Evolutionary conservation across 2,797 vertebrate species (phyloP), one percentile per base, ranked within the genome.

Genomic region (Sebastes itinus): DNA sequence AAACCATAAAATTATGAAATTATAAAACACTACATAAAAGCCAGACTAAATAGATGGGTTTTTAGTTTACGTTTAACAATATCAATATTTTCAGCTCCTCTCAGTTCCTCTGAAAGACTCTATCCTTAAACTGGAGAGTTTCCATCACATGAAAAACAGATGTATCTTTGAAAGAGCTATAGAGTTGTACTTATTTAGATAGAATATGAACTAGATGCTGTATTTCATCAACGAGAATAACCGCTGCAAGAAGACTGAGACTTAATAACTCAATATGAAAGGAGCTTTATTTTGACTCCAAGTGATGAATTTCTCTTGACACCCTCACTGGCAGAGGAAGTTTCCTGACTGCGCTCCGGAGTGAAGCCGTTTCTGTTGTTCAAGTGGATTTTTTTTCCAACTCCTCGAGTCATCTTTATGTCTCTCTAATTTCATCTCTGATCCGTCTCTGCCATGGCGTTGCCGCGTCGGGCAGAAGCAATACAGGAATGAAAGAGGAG

Each of bases 381-480:
- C 75, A 72, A 83, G 83, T 64, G 80, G 63, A 56, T 82, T 81
- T 79, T 76, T 69, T 67, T 58, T 13, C 49, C 63, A 56, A 71
- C 80, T 90, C 66, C 80, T 90, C 11, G 20, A 89, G 65, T 90
- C 87, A 84, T 87, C 78, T 87, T 78, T 83, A 75, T 81, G 80
- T 87, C 80, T 87, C 83, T 91, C 74, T 92, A 90, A 93, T 94
- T 94, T 94, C 60, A 86, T 86, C 78, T 94, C 84, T 92, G 92
- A 93, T 94, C 87, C 62, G 63, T 83, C 78, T 90, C 86, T 78
- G 75, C 77, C 49, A 35, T 75, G 13, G 66, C 60, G 2, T 14
- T 60, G 77, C 73, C 12, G 66, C 63, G 2, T 20, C 54, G 75
- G 83, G 59, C 64, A 66, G 42, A 82, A 75, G 66, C 61, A 61